A percentile compares a stretch with the other conserved stretches of the same genome.
phyloP scores from a whole-genome alignment of 2,113 vertebrate species.

The Anas platyrhynchos region DNA sequence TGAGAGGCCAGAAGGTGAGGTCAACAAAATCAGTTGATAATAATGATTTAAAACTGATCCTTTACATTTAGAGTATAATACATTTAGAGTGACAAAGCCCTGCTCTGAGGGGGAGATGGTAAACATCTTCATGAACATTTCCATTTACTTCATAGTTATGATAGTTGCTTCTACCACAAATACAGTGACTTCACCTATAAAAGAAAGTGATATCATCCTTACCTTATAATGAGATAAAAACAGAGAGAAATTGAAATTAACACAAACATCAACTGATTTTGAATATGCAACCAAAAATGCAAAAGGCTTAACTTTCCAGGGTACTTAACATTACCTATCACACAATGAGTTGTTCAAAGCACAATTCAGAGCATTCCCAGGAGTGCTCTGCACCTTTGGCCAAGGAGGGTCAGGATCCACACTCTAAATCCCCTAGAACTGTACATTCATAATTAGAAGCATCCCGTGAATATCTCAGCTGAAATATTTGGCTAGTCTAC shows the following conservation, averaged over 20 bases:
- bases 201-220: background rate
- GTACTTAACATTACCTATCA: background rate
- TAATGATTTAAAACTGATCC: background rate
- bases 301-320: background rate
- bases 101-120: background rate
- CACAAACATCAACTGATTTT: background rate
- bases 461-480: background rate
- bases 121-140: background rate
- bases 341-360: background rate
- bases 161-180: background rate
- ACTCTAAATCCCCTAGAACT: background rate
- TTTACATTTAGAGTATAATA: background rate
- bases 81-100: background rate
- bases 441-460: background rate
- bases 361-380: background rate
- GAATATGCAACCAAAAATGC: background rate
- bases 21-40: background rate
- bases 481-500: background rate
- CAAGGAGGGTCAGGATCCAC: background rate
- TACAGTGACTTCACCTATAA: background rate
- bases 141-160: background rate
- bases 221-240: background rate
- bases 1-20: background rate
- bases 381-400: accelerated
- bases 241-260: background rate